phyloP scores from a whole-genome alignment of 2,888 invertebrate species.

The Sclerodermus sp. region DNA sequence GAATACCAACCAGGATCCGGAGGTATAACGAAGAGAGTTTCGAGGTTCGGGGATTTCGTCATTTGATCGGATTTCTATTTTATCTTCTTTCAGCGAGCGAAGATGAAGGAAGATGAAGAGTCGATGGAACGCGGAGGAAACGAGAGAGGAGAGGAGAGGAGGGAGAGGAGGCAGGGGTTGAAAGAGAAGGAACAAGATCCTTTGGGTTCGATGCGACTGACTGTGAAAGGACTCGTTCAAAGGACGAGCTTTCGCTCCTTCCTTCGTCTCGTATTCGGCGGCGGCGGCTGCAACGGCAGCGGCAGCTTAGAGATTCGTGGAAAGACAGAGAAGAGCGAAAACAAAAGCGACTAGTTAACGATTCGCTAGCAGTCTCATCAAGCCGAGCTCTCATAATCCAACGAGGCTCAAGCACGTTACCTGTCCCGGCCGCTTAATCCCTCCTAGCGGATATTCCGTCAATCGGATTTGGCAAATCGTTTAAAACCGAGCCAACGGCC shows the following conservation, averaged over 20 bases:
- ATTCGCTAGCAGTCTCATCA: constrained; percentile 26
- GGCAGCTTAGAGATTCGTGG: too few relatives aligned
- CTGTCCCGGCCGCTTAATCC: constrained; percentile 1
- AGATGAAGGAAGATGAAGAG: constrained; percentile 4
- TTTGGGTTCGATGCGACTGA: constrained; percentile 17
- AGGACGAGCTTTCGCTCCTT: constrained; percentile 6
- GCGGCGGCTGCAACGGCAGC: background rate
- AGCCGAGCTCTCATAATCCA: constrained; percentile 18
- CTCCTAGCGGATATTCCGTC: constrained; percentile 2
- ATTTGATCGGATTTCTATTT: too few relatives aligned
- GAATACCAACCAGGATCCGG: too few relatives aligned
- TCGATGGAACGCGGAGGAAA: constrained; percentile 1
- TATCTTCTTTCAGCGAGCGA: constrained; percentile 2
- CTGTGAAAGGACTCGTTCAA: constrained; percentile 19
- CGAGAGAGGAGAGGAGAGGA: background rate
- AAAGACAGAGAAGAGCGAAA: background rate
- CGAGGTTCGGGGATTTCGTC: too few relatives aligned
- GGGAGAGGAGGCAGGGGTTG: background rate
- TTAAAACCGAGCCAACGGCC: constrained; percentile 3
- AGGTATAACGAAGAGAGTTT: too few relatives aligned
- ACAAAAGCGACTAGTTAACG: constrained; percentile 21
- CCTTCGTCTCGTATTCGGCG: background rate
- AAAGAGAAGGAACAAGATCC: background rate
- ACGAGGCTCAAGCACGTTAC: constrained; percentile 7
- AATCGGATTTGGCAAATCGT: constrained; percentile 6